Percentiles rank a stretch among this genome's conserved stretches.
These are phyloP conservation scores for Caenorhabditis angaria DNA, from an alignment of 2,888 invertebrate species.

Conservation along the genomic window DNA sequence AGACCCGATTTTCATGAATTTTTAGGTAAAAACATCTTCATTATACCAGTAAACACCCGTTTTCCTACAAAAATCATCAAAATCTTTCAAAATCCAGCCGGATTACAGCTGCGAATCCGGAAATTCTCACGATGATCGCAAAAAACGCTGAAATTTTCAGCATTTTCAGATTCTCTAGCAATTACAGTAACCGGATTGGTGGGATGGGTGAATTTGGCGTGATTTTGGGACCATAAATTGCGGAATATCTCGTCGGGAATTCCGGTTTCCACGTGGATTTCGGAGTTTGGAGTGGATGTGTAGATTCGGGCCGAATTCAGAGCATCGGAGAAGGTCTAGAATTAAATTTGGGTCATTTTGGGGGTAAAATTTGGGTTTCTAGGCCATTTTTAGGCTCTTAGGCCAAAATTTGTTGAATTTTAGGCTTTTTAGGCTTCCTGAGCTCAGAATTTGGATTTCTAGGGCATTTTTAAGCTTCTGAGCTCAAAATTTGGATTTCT, in stretches of 20 bases:
- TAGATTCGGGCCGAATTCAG: conserved; percentile 34
- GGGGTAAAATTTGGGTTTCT: not conserved
- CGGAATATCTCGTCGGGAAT: conserved; percentile 34
- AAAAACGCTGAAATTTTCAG: conserved; percentile 8
- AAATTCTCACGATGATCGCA: conserved; percentile 31
- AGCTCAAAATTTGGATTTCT: no score
- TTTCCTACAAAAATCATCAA: no score
- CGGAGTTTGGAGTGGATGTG: conserved; percentile 12
- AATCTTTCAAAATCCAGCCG: conserved; percentile 16
- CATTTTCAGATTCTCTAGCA: not conserved
- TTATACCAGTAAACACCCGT: no score
- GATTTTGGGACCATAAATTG: conserved; percentile 26
- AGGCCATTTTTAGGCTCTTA: not conserved
- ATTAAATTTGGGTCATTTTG: no score
- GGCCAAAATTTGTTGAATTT: conserved; percentile 6
- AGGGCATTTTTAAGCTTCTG: no score
- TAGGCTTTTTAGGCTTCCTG: no score
- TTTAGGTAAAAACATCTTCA: no score
- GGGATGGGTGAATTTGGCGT: conserved; percentile 40
- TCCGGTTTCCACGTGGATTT: conserved; percentile 27
- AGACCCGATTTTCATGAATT: no score
- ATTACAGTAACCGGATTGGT: conserved; percentile 26
- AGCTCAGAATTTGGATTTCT: no score
- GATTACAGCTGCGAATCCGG: conserved; percentile 14
- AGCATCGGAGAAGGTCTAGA: conserved; percentile 14